phyloP scores from a whole-genome alignment of 2,113 vertebrate species.

The Ctenodactylus gundi region DNA sequence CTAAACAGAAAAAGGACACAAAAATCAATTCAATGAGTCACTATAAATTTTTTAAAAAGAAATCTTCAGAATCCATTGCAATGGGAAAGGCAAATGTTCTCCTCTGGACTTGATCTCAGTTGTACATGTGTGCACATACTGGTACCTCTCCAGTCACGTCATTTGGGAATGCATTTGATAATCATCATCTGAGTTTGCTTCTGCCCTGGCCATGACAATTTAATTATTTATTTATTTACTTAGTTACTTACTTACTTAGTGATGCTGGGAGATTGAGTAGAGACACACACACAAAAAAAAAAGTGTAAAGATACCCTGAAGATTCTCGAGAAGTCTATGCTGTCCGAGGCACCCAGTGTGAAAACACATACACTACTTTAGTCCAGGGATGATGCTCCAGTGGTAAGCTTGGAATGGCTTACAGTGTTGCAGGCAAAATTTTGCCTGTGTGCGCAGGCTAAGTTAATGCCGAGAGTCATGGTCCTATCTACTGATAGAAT shows the following conservation, averaged over 20 bases:
- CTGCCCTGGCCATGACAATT: no score
- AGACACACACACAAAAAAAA: no score
- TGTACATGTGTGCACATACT: background rate
- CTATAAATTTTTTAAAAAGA: background rate
- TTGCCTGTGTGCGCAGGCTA: no score
- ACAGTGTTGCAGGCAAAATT: background rate
- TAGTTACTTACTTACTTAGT: no score
- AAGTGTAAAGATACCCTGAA: background rate
- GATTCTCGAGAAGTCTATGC: background rate
- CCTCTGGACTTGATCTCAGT: background rate
- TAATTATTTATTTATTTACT: no score
- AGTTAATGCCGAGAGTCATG: background rate
- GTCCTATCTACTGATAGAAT: rapidly evolving
- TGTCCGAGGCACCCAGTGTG: background rate
- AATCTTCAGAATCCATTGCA: conserved; percentile 11
- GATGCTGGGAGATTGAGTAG: no score
- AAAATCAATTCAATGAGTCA: background rate
- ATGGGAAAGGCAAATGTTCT: background rate
- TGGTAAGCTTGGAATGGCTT: background rate
- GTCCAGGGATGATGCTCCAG: background rate
- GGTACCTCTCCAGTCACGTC: background rate
- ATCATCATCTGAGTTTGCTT: background rate
- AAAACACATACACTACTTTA: background rate
- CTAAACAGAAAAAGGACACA: background rate
- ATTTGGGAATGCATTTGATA: background rate